Base-by-base conservation (phyloP, 2,888 invertebrate species). In the Drosophila fungiperda region DNA sequence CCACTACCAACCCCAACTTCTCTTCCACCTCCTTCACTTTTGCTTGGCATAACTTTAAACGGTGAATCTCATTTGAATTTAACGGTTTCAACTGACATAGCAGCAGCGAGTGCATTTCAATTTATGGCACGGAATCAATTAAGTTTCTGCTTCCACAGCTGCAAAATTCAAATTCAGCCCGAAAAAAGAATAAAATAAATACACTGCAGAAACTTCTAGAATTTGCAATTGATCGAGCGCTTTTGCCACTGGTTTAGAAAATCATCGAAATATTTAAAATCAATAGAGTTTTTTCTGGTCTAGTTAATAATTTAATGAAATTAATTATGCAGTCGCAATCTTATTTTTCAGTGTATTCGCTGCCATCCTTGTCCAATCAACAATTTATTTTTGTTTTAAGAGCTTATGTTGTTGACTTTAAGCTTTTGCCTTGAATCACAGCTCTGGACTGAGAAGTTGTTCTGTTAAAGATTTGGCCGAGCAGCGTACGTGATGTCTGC, bases 71-170 rank as follows among this genome's bases (percentile, higher is more conserved):
- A 79, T 80, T 79, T 80, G 67, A 77, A 76, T 76, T 71, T 68
- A 68, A 73, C 76, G 73, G 73, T 76, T 75, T 65, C 53, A 32
- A 42, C 42, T 42, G 57, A 57, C 12, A 42, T 42, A 32, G 42
- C 57, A 57, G 57, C 42, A 49, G 50, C 62, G 73, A 84, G 82
- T 87, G 83, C 87, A 87, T 84, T 87, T 87, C 87, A 84, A 83
- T 83, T 83, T 84, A 78, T 82, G 82, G 78, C 80, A 84, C 87
- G 69, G 84, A 80, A 87, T 83, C 83, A 83, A 84, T 84, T 84
- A 80, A 79, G 70, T 40, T 67, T 32, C 20, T 40, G 67, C 57
- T 26, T 20, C 54, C 35, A 26, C 54, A 60, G 59, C 59, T 70
- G 68, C 68, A 73, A 82, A 84, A 58, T 87, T 81, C 75, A 79